Evolutionary conservation across 2,113 vertebrate genomes (phyloP), one percentile per base, ranked within the genome.

Genomic region (mouse (Mus musculus)): DNA sequence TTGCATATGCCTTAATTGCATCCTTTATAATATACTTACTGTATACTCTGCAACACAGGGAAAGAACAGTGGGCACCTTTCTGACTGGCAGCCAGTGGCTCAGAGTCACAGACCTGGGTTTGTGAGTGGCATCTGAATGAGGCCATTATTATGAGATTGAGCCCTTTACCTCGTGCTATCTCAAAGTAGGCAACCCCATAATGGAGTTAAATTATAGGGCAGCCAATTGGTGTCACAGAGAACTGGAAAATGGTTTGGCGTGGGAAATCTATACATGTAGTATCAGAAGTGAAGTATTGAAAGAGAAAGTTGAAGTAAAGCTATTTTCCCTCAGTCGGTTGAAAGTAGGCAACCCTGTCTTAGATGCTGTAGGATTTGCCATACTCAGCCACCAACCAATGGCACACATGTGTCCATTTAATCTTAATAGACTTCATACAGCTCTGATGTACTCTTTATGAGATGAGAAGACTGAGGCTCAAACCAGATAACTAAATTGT

Each of bases 381-480:
- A 17, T 30, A 17, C 1, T 26, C 76, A 73, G 0, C 0, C 46
- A 17, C 7, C 16, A 81, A 39, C 0, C 17, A 90, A 61, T 3
- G 3, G 86, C 20, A 78, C 5, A 85, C 7, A 30, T 76, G 65
- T 8, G 88, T 90, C 28, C 28, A 39, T 77, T 85, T 76, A 39
- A 56, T 75, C 9, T 75, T 14, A 89, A 12, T 85, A 95, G 75
- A 71, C 42, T 76, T 93, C 56, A 52, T 5, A 3, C 46, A 33
- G 17, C 3, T 61, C 67, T 87, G 39, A 86, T 77, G 82, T 61
- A 77, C 20, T 36, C 72, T 71, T 81, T 72, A 61, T 19, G 12
- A 75, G 81, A 56, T 86, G 17, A 90, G 39, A 82, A 91, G 63
- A 88, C 12, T 10, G 13, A 97, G 77, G 8, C 14, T 89, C 59